Evolutionary conservation across 2,113 vertebrate genomes (phyloP).

Genomic region (Macaca nemestrina): DNA sequence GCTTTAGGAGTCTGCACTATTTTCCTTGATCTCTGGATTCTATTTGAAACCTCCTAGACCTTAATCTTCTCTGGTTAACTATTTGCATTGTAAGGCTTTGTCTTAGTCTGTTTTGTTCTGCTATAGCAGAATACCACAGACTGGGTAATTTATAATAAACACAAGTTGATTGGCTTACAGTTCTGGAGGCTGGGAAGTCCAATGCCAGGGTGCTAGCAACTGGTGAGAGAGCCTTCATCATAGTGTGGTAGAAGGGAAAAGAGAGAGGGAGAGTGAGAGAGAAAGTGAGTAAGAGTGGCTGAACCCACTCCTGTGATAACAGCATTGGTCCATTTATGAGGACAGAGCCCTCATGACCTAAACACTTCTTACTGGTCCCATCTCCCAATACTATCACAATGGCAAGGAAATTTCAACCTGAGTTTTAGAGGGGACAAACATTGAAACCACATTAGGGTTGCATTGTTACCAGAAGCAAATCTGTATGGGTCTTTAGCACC

Average conservation of each 20-base stretch:
- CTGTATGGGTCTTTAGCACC: too few species aligned
- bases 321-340: not conserved
- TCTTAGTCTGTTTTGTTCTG: not conserved
- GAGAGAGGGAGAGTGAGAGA: not conserved
- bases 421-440: not conserved
- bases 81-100: not conserved
- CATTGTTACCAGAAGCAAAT: too few species aligned
- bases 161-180: not conserved
- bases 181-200: too few species aligned
- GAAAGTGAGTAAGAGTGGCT: not conserved
- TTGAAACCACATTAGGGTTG: not conserved
- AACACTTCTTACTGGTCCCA: not conserved
- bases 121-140: not conserved
- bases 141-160: not conserved
- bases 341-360: not conserved
- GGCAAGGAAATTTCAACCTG: not conserved
- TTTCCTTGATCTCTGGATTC: not conserved
- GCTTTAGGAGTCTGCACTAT: not conserved
- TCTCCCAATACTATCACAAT: not conserved
- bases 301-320: not conserved
- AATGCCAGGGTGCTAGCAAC: not conserved
- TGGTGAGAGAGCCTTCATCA: accelerated
- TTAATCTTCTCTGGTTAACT: not conserved
- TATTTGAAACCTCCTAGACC: not conserved
- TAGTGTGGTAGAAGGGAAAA: too few species aligned